Evolutionary conservation across 2,888 invertebrate species (phyloP).

Genomic region (Ormyrus pomaceus): DNA sequence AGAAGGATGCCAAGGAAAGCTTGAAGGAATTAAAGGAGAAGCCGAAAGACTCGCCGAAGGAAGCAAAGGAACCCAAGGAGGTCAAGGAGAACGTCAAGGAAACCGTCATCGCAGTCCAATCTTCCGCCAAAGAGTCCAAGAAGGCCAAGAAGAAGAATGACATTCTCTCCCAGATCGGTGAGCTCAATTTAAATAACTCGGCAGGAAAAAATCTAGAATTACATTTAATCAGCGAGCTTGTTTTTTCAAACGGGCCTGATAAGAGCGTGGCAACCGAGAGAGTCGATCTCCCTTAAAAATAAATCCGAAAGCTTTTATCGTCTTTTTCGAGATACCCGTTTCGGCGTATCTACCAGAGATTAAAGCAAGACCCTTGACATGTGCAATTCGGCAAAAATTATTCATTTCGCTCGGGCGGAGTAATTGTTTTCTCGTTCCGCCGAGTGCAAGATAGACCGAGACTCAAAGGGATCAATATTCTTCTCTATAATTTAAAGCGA

Average conservation of each 20-base stretch:
- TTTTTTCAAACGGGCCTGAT: slow-evolving; percentile 46
- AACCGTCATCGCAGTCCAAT: slow-evolving; percentile 55
- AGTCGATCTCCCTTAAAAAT: slow-evolving; percentile 40
- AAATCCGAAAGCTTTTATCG: slow-evolving; percentile 46
- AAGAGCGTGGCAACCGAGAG: slow-evolving; percentile 4
- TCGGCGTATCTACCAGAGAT: slow-evolving; percentile 25
- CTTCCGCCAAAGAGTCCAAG: slow-evolving; percentile 69
- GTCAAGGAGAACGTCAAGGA: slow-evolving; percentile 64
- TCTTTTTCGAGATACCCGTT: slow-evolving; percentile 16
- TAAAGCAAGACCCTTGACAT: slow-evolving; percentile 39
- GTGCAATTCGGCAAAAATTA: slow-evolving; percentile 30
- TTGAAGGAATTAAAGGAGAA: slow-evolving; percentile 57
- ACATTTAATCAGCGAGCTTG: slow-evolving; percentile 22
- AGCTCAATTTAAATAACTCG: slow-evolving; percentile 59
- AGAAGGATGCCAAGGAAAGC: slow-evolving; percentile 43
- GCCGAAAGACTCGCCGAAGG: slow-evolving; percentile 60
- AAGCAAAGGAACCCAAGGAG: slow-evolving; percentile 63
- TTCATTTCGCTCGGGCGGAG: slow-evolving; percentile 6
- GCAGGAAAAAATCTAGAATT: not conserved
- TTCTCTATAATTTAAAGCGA: slow-evolving; percentile 54
- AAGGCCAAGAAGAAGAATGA: slow-evolving; percentile 81
- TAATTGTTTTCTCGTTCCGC: not conserved
- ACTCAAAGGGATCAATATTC: slow-evolving; percentile 46
- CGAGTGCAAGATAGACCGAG: not conserved
- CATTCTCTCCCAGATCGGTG: slow-evolving; percentile 78